These are phyloP conservation scores for Antheraea pernyi DNA, from an alignment of 1,140 invertebrate species.

Conservation along the genomic window DNA sequence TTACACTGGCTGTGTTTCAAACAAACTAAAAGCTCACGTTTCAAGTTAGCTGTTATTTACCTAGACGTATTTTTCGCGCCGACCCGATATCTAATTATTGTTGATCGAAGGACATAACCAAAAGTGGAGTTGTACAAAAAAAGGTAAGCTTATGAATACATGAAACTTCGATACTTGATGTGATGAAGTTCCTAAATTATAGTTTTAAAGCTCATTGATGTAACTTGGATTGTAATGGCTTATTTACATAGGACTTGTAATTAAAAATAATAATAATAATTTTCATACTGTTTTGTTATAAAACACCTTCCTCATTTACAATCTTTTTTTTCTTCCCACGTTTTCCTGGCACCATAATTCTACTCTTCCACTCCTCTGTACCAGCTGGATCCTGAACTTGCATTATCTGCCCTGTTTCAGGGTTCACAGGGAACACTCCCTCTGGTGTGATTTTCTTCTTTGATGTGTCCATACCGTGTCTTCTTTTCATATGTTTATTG, in stretches of 20 bases:
- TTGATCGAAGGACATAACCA: no score
- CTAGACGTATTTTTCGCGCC: no score
- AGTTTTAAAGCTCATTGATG: not conserved
- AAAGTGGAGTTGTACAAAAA: no score
- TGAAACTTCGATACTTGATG: no score
- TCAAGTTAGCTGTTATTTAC: no score
- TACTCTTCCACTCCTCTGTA: constrained; percentile 56
- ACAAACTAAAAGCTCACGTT: no score
- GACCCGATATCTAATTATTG: no score
- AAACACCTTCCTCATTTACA: constrained; percentile 29
- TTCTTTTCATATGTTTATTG: constrained; percentile 87
- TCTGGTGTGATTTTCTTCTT: constrained; percentile 61
- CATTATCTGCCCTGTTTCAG: constrained; percentile 50
- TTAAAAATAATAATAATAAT: not conserved
- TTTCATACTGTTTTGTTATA: constrained; percentile 1
- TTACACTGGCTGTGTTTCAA: no score
- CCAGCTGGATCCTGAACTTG: constrained; percentile 41
- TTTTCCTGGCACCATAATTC: constrained; percentile 46
- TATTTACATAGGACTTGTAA: not conserved
- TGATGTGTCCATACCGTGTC: constrained; percentile 78
- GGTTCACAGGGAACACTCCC: constrained; percentile 58
- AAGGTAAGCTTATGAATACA: no score
- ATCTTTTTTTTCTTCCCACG: constrained; percentile 39
- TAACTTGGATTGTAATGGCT: not conserved
- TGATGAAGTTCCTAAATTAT: not conserved